Base-by-base conservation (phyloP, 2,888 invertebrate genomes). In the Drosophila cognata region DNA sequence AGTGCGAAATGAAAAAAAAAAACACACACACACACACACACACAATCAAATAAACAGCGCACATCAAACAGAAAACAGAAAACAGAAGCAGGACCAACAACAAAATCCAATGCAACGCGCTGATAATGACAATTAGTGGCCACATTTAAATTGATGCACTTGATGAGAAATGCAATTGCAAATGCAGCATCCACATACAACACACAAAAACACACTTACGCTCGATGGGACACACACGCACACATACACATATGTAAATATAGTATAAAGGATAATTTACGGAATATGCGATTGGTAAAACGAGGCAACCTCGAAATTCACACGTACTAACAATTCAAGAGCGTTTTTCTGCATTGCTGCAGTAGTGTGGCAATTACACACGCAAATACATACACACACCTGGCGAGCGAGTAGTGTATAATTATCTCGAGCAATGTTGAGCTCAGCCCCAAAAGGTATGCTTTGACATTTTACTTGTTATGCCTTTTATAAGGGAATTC, bases 71-170 rank as follows among this genome's bases (percentile, higher is more conserved):
- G 57, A 53, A 55, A 59, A 72, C 55, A 46, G 11, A 21, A 38
- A 35, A 51, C 53, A 50, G 33, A 71, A 46, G 21, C 10, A 21
- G 25, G 33, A 62, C 56, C 48, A 63, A 53, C 43, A 55, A 69
- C 52, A 68, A 58, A 38, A 66, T 74, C 79, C 65, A 76, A 69
- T 64, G 69, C 78, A 79, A 81, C 59, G 79, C 74, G 77, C 89
- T 83, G 89, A 90, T 89, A 90, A 88, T 88, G 88, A 88, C 90
- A 88, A 90, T 88, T 88, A 88, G 88, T 90, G 88, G 90, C 90
- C 88, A 84, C 90, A 90, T 90, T 90, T 90, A 88, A 88, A 90
- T 88, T 88, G 84, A 90, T 88, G 89, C 81, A 84, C 84, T 90
- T 82, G 87, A 88, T 89, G 89, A 86, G 88, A 83, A 89, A 87